Evolutionary conservation across 2,113 vertebrate genomes (phyloP).

Genomic region (Tretioscincus oriximinensis): DNA sequence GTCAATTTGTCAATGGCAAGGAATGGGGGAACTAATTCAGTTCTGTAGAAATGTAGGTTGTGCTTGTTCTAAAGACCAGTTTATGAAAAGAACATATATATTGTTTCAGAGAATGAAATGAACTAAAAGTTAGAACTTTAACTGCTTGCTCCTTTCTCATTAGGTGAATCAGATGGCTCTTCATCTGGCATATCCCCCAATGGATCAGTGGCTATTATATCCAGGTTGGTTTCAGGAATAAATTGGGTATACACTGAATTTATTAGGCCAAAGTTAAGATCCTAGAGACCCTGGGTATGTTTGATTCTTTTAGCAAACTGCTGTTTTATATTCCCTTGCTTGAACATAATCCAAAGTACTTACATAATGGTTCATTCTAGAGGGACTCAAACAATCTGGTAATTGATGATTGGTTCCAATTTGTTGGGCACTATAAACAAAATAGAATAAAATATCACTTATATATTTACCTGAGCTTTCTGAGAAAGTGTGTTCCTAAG

Average conservation of each 20-base stretch:
- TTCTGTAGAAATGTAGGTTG: not conserved
- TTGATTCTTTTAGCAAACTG: not conserved
- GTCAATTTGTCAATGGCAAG: not conserved
- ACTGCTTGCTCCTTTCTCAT: conserved; percentile 15
- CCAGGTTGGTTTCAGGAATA: conserved; percentile 57
- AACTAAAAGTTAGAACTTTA: not conserved
- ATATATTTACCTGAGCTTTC: too few relatives aligned
- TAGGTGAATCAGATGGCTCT: conserved; percentile 71
- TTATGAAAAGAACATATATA: not conserved
- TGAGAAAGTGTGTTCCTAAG: not conserved
- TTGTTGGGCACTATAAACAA: too few relatives aligned
- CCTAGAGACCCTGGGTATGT: too few relatives aligned
- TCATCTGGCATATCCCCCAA: conserved; percentile 59
- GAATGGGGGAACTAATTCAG: not conserved
- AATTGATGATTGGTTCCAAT: too few relatives aligned
- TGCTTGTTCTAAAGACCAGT: not conserved
- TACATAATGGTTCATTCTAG: too few relatives aligned
- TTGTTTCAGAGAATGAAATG: not conserved
- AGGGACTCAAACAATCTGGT: too few relatives aligned
- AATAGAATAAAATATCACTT: too few relatives aligned
- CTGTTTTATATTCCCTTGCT: not conserved
- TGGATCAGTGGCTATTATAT: conserved; percentile 47
- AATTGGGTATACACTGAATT: not conserved
- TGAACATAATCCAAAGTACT: not conserved
- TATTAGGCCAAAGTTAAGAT: not conserved